Base-by-base conservation (phyloP, 2,888 invertebrate genomes). In the Orthonychiurus folsomi region DNA sequence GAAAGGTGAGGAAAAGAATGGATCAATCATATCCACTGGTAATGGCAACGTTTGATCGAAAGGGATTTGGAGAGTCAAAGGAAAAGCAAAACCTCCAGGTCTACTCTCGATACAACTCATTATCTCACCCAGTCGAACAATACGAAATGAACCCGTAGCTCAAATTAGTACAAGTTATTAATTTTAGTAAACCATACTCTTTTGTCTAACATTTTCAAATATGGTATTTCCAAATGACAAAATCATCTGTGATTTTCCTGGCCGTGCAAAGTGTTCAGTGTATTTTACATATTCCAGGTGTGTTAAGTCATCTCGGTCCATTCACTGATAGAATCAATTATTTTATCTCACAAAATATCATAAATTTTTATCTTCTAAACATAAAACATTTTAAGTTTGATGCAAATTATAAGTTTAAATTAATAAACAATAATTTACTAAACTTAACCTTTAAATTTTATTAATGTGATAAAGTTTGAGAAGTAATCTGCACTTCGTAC, bases 31-130 rank as follows among this genome's bases (percentile, higher is more conserved):
- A 37, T 9, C 37, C 37, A 37, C 9, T 37, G 37, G 37, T 15
- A 37, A 37, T 37, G 37, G 37, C 37, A 37, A 37, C 37, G 37
- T 37, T 37, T 37, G 37, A 37, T 37, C 37, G 37, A 37, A 37
- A 37, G 15, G 15, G 37, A 37, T 37, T 15, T 37, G 5, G 5
- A 9, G 15, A 37, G 37, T 37, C 37, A 37, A 15, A 37, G 37
- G 37, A 37, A 37, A 37, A 9, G 37, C 37, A 5, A 37, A 37
- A 37, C 37, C 5, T 5, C 37, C 37, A 37, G 37, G 15, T 5
- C 15, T 37, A 37, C 15, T 37, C 37, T 5, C 15, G n/a, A n/a
- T 15, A 37, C 37, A 5, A 5, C 5, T 37, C 37, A 37, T 37
- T 15, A 37, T 37, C 9, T 37, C 37, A 15, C 15, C 37, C 5